Conservation (phyloP, 2,888 invertebrate species). For the Cryptocheilus praepositus region DNA sequence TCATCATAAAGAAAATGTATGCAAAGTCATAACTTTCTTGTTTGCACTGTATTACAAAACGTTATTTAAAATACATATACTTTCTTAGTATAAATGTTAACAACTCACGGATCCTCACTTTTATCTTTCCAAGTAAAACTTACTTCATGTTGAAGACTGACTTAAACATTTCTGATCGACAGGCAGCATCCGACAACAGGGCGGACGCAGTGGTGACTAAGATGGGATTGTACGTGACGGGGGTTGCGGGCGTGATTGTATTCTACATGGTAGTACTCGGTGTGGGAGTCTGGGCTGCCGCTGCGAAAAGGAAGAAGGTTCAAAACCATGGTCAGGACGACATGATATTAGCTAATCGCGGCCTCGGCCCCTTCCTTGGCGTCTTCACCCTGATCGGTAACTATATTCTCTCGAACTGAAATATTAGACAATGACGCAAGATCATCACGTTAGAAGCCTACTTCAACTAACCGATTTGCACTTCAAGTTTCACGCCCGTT, state of each 20-base stretch:
- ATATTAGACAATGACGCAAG: no score
- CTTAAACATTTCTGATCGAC: slow-evolving; percentile 2
- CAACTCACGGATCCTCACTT: no score
- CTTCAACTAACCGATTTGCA: no score
- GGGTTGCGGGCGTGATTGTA: slow-evolving; percentile 80
- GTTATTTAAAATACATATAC: no score
- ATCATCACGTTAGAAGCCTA: no score
- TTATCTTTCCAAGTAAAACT: no score
- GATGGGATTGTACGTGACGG: slow-evolving; percentile 77
- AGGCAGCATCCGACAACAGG: slow-evolving; percentile 3
- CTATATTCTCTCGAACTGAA: slow-evolving; percentile 20
- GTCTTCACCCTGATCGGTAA: slow-evolving; percentile 84
- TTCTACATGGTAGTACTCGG: slow-evolving; percentile 82
- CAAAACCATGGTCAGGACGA: slow-evolving; percentile 78
- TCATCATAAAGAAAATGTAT: no score
- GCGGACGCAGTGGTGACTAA: slow-evolving; percentile 25
- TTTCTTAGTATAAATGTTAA: no score
- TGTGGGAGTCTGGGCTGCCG: slow-evolving; percentile 80
- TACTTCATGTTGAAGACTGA: no score
- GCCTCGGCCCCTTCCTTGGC: slow-evolving; percentile 81
- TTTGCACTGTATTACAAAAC: no score
- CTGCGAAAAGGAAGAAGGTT: slow-evolving; percentile 74
- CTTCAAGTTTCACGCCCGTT: no score
- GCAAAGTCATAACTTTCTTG: no score
- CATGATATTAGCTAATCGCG: slow-evolving; percentile 83